Base-by-base conservation (phyloP, 2,888 invertebrate genomes). In the Aplocera efformata region DNA sequence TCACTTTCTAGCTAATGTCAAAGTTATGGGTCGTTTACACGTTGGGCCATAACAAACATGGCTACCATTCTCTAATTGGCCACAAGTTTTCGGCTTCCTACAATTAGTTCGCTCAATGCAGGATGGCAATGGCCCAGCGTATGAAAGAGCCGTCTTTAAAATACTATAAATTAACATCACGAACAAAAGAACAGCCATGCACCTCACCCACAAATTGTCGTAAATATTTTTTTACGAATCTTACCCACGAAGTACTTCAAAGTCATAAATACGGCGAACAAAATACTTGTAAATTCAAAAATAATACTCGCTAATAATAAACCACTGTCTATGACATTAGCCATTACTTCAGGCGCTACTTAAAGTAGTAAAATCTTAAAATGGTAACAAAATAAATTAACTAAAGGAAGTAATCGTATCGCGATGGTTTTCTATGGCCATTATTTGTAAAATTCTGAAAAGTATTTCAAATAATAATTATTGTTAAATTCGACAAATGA, bases 311-410 rank as follows among this genome's bases (percentile, higher is more conserved):
- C 5, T 5, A 17, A 17, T 3, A 17, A 17, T 17, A 17, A 3
- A 17, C 2, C 13, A 5, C 5, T 17, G 13, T 17, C 13, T 5
- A 2, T 17, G 13, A 17, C 13, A 17, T 17, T 2, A 17, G 13
- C n/a, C 13, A 17, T 17, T 5, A 17, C 13, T 17, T 17, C 13
- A 17, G n/a, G 5, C 13, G 13, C 13, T n/a, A 22, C 6, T 5
- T 6, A 22, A 6, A 22, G n/a, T 22, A 22, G 6, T 20, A 20
- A 26, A 20, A 32, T 31, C 17, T 26, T 38, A 32, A 32, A 36
- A 25, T 33, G 42, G 44, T 49, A 45, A 42, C 44, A 28, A 33
- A 45, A 41, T 46, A 35, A 41, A 37, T 39, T 32, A 40, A 36
- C 10, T 33, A 27, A 43, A 3, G 21, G 9, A 24, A 20, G 17